Evolutionary conservation across 2,888 invertebrate species (phyloP).

Genomic region (Xanthorhoe designata): DNA sequence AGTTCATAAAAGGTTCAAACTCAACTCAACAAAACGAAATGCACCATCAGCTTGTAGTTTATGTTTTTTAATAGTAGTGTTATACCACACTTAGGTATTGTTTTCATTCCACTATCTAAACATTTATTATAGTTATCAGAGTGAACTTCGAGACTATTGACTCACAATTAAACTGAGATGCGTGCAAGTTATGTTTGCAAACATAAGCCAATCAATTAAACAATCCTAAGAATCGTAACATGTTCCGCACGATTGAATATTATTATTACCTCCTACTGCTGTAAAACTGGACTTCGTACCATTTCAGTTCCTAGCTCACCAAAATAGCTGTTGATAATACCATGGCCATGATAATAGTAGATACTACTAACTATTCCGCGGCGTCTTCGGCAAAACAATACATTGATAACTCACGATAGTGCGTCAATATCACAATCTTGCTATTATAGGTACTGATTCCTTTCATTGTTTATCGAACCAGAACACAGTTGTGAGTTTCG

Average conservation of each 20-base stretch:
- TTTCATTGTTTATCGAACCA: slow-evolving; percentile 17
- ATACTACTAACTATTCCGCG: background rate
- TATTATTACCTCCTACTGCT: slow-evolving; percentile 6
- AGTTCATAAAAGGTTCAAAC: no score
- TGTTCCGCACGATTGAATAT: background rate
- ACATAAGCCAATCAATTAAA: slow-evolving; percentile 5
- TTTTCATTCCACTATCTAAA: background rate
- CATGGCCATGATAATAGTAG: background rate
- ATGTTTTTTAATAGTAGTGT: no score
- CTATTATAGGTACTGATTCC: background rate
- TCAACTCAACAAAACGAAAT: no score
- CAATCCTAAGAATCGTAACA: slow-evolving; percentile 1
- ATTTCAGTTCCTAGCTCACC: slow-evolving; percentile 21
- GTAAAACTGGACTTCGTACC: slow-evolving; percentile 30
- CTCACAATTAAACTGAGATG: background rate
- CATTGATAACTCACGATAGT: slow-evolving; percentile 6
- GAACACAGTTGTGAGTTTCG: slow-evolving; percentile 20
- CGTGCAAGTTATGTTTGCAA: slow-evolving; percentile 12
- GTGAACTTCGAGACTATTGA: slow-evolving; percentile 1
- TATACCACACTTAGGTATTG: no score
- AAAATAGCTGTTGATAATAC: slow-evolving; percentile 25
- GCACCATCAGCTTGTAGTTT: no score
- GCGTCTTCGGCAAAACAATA: slow-evolving; percentile 1
- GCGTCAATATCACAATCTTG: slow-evolving; percentile 15
- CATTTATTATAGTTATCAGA: background rate